Base-by-base conservation (phyloP, 2,797 vertebrate genomes). In the Cyprinodon diabolis region DNA sequence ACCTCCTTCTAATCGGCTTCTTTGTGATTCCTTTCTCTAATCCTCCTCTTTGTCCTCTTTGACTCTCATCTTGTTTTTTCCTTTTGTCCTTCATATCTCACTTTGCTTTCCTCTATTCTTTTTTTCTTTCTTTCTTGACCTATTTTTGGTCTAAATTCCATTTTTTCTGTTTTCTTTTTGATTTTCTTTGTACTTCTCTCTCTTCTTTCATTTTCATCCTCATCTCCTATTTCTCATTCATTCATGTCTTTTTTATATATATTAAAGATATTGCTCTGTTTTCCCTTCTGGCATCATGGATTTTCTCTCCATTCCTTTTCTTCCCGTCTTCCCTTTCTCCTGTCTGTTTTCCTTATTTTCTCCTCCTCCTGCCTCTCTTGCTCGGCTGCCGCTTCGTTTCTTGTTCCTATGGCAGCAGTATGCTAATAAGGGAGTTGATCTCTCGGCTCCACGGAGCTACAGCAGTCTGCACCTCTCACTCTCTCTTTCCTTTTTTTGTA, bases 381-480 rank as follows among this genome's bases (percentile, higher is more conserved):
- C 68, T 73, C n/a, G 2, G 73, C 78, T 78, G 65, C 74, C 17
- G 75, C 72, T 87, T 89, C 84, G 87, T 91, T 85, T 89, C 86
- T 80, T 92, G 92, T 94, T 94, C 88, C 93, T 56, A 94, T 92
- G 90, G 91, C 82, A 91, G 89, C 92, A 25, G 73, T 87, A 94
- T 94, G 91, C 80, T 91, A 94, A 94, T 93, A 86, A 91, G 75
- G 74, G 65, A 79, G 77, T 82, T 72, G 83, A 80, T 90, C 83
- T 87, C 85, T 56, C 67, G 65, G 82, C 80, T 87, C 62, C 69
- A 21, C 63, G 69, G 71, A 90, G 86, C 79, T 79, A 75, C 82
- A 75, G 71, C 79, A 65, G 77, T 60, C 74, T 70, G 80, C 85
- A 87, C 72, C 57, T 82, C 75, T 40, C 21, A 68, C 69, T 78